Conservation (phyloP, 2,113 vertebrate genomes). For the Mus spicilegus region DNA sequence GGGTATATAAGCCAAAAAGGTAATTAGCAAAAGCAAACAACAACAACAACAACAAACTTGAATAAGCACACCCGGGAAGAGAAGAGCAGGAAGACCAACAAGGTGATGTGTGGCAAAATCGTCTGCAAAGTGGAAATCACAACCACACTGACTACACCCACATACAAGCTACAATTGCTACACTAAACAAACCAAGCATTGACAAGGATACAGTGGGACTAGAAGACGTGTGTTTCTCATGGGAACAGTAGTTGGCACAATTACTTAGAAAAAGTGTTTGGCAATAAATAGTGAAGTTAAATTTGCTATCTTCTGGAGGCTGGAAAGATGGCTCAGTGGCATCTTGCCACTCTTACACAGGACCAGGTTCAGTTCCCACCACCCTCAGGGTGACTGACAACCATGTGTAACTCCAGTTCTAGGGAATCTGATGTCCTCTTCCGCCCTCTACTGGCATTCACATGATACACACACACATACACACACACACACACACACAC, state of each 20-base stretch:
- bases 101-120: too few species aligned
- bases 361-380: neutral
- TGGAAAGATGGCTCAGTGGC: neutral
- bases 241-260: neutral
- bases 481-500: neutral
- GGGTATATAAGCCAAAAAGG: neutral
- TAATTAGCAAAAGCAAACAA: neutral
- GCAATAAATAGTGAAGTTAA: neutral
- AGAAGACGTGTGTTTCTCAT: neutral
- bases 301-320: neutral
- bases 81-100: neutral
- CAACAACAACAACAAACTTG: neutral
- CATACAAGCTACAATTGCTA: fast-evolving
- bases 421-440: too few species aligned
- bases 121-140: neutral
- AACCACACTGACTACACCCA: neutral
- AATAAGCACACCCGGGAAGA: too few species aligned
- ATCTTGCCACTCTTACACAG: neutral
- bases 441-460: neutral
- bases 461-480: neutral
- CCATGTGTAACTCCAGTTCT: too few species aligned
- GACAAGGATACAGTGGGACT: neutral
- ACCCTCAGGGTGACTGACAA: too few species aligned
- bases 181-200: neutral
- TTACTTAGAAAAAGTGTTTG: constrained; percentile 23